These are phyloP conservation scores for Andrena praecox DNA, from an alignment of 2,888 invertebrate species.

Conservation along the genomic window DNA sequence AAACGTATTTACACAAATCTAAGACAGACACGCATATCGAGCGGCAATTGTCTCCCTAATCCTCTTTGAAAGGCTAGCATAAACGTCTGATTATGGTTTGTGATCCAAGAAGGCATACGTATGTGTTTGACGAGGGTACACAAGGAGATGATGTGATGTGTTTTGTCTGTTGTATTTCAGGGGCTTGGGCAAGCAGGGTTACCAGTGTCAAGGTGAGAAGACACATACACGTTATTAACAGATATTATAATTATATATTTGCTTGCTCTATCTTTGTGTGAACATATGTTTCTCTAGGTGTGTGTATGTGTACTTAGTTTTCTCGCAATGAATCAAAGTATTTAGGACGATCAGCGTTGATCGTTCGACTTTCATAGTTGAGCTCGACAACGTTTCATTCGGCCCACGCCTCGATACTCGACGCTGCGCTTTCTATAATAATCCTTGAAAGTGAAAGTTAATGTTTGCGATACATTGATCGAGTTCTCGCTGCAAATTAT, in stretches of 20 bases:
- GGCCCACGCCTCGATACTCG: conserved; percentile 38
- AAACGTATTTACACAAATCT: conserved; percentile 20
- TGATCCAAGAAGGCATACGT: conserved; percentile 77
- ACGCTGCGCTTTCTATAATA: conserved; percentile 47
- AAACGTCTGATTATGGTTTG: conserved; percentile 81
- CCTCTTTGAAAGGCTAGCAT: conserved; percentile 60
- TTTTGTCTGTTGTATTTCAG: conserved; percentile 89
- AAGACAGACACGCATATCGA: conserved; percentile 33
- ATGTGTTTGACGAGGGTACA: conserved; percentile 82
- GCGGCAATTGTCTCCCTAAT: conserved; percentile 32
- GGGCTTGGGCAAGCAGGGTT: conserved; percentile 98
- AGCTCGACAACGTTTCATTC: conserved; percentile 40
- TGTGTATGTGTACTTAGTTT: conserved; percentile 65
- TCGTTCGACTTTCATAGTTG: conserved; percentile 23
- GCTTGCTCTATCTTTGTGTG: conserved; percentile 79
- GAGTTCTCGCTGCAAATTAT: conserved; percentile 24
- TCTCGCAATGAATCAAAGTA: conserved; percentile 40
- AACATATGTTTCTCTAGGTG: conserved; percentile 57
- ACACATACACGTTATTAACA: conserved; percentile 85
- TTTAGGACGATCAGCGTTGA: conserved; percentile 28
- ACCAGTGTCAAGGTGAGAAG: conserved; percentile 97
- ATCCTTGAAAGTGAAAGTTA: conserved; percentile 31
- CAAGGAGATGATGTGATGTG: conserved; percentile 83
- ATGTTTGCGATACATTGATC: conserved; percentile 34
- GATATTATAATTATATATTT: conserved; percentile 78